Evolutionary conservation across 2,888 invertebrate genomes (phyloP), one percentile per base, ranked within the genome.

Genomic region (Perdita meconis): DNA sequence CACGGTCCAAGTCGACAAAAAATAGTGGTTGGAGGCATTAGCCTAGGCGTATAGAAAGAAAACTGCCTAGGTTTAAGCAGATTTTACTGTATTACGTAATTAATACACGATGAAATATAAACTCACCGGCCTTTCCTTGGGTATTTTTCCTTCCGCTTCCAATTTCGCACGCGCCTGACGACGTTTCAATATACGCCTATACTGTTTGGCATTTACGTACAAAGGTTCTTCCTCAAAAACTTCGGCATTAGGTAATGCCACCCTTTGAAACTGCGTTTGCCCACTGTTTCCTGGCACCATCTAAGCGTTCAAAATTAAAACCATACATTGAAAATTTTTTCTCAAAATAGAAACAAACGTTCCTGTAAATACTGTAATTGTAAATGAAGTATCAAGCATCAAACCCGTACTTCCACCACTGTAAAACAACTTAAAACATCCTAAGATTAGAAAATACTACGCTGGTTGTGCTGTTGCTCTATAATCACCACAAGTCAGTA

Each of bases 201-300:
- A 99, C 92, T 99, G 99, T 89, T 99, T 97, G 24, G 99, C 99
- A 93, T 99, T 99, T 0, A 99, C 99, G 92, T 99, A 99, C 19
- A 99, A 93, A 0, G 99, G 98, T 89, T 99, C 98, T 90, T 99
- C 99, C 91, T 98, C 98, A 0, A 96, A 93, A 50, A 95, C 94
- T 88, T 95, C 95, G 1, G 95, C 94, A 66, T 94, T 94, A 1
- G 95, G 94, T 66, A 95, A 92, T 44, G 95, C 95, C 75, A 95
- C 94, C 85, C 94, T 93, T 92, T 94, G 95, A 89, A 93, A 95
- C 89, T 93, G 93, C 1, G 93, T 92, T 84, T 93, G 93, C 8
- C 93, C 93, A 83, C 93, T 92, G 64, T 90, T 91, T 42, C 92
- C 92, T 34, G 94, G 94, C 36, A 94, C 94, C 94, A 95, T 95